Evolutionary conservation across 1,140 invertebrate species (phyloP).

Genomic region (Gryllus bimaculatus): DNA sequence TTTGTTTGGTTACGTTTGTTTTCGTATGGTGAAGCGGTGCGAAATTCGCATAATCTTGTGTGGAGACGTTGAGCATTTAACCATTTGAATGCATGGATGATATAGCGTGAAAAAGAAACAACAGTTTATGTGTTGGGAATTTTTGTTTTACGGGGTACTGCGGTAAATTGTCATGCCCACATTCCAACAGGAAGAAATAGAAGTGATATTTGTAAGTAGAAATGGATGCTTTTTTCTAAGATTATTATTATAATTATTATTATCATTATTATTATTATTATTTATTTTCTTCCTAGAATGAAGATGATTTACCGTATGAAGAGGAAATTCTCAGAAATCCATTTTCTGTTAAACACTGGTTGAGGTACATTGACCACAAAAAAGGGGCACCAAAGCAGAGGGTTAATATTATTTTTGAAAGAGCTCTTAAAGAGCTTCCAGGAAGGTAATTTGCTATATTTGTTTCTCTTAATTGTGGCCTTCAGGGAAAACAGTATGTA

Average conservation of each 20-base stretch:
- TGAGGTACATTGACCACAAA: slow-evolving; percentile 94
- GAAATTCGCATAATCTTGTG: no score
- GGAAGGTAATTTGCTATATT: slow-evolving; percentile 50
- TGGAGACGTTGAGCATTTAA: no score
- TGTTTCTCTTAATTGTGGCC: no score
- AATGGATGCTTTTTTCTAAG: slow-evolving; percentile 33
- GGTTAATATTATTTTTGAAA: slow-evolving; percentile 89
- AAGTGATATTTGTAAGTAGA: not conserved
- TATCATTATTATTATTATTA: no score
- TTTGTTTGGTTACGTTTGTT: no score
- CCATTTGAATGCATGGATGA: no score
- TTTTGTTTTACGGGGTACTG: no score
- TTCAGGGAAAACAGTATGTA: no score
- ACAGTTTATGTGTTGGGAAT: no score
- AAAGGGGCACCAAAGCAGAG: slow-evolving; percentile 69
- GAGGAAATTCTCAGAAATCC: slow-evolving; percentile 96
- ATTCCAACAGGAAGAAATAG: not conserved
- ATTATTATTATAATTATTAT: no score
- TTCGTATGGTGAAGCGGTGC: no score
- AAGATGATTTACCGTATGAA: slow-evolving; percentile 94
- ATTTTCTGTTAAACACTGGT: slow-evolving; percentile 95
- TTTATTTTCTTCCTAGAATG: slow-evolving; percentile 50
- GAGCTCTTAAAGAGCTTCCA: slow-evolving; percentile 90
- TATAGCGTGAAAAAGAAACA: no score
- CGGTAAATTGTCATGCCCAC: not conserved